Conservation (phyloP, 2,888 invertebrate genomes). For the Nomada fucata region DNA sequence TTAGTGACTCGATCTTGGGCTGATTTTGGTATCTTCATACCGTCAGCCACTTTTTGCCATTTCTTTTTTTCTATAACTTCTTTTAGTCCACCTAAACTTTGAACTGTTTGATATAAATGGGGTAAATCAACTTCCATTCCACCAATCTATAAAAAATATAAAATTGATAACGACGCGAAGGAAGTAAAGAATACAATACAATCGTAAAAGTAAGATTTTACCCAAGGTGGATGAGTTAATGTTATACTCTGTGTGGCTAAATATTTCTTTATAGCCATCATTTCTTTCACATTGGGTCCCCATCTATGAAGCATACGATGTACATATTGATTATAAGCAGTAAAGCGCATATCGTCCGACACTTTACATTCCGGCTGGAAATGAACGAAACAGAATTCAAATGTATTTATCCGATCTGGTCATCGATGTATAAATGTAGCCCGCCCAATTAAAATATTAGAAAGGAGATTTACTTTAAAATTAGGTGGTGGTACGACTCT, state of each 20-base stretch:
- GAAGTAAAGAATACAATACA: conserved; percentile 22
- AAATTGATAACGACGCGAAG: conserved; percentile 6
- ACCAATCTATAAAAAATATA: conserved; percentile 87
- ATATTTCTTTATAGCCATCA: conserved; percentile 93
- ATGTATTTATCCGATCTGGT: background rate
- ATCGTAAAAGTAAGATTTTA: conserved; percentile 81
- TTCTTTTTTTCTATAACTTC: conserved; percentile 94
- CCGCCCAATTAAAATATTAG: background rate
- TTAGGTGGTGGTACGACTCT: conserved; percentile 92
- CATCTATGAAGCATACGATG: conserved; percentile 94
- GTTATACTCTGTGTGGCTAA: conserved; percentile 91
- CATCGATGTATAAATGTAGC: background rate
- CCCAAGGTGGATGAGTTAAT: conserved; percentile 91
- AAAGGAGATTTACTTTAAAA: conserved; percentile 86
- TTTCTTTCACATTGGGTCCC: conserved; percentile 94
- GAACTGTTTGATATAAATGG: conserved; percentile 93
- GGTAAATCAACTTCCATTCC: conserved; percentile 96
- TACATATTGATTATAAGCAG: conserved; percentile 95
- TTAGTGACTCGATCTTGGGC: conserved; percentile 92
- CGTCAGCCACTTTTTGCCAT: conserved; percentile 94
- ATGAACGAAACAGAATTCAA: conserved; percentile 5
- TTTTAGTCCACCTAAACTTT: conserved; percentile 93
- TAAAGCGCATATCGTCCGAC: conserved; percentile 93
- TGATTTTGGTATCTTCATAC: conserved; percentile 93
- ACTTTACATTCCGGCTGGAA: conserved; percentile 91